Base-by-base conservation (phyloP, 2,888 invertebrate genomes). In the Apamea sordens region DNA sequence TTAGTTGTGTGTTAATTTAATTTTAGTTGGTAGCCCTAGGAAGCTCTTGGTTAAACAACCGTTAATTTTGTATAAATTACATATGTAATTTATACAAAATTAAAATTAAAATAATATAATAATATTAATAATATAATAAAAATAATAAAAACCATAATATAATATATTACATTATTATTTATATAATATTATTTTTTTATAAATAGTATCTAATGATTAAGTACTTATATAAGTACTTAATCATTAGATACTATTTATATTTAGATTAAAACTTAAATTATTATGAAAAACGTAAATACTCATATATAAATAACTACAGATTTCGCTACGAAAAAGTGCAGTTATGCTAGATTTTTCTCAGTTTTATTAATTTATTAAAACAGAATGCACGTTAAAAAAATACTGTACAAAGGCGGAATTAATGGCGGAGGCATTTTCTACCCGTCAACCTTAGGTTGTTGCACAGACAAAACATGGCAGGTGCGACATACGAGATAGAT, bases 1-100 rank as follows among this genome's bases (percentile, higher is more conserved):
- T 67, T 73, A 68, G 47, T 80, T 79, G 72, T 44, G 59, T 76
- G 73, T 69, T 74, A 72, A 76, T 76, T 86, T 71, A 53, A 86
- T 83, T 68, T 87, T 64, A n/a, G 61, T 28, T 32, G 24, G n/a
- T n/a, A 63, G 36, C 41, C 10, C 21, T 5, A 28, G 41, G 56
- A 32, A 76, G 64, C 71, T 63, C 18, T 69, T 28, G 36, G 24
- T 18, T 61, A 59, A 75, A 59, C 2, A 1, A 7, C 2, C 28
- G 24, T 61, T 65, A 28, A 69, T 69, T 64, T 50, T n/a, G 0
- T 44, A 41, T 21, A 44, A 32, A 24, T 47, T 77, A 24, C n/a
- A n/a, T n/a, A n/a, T n/a, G n/a, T n/a, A n/a, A n/a, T n/a, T n/a
- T n/a, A n/a, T n/a, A n/a, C n/a, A n/a, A n/a, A n/a, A n/a, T n/a